These are phyloP conservation scores for Pyrocephalus nanus DNA, from an alignment of 2,797 vertebrate genomes.

Conservation along the genomic window DNA sequence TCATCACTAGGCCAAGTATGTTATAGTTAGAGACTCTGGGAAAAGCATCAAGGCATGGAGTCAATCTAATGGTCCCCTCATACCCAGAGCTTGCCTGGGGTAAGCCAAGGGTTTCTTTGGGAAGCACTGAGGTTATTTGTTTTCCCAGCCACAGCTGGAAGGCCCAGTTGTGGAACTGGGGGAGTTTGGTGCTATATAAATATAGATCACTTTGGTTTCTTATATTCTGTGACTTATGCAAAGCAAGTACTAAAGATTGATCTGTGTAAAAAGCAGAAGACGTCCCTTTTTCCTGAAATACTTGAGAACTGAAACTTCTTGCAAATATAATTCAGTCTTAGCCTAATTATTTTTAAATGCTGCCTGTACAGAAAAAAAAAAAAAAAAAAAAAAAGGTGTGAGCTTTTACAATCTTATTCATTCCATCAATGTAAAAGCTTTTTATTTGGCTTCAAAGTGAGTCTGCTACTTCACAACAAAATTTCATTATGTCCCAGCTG, in stretches of 20 bases:
- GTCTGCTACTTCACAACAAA: slow-evolving; percentile 75
- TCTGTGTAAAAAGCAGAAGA: background rate
- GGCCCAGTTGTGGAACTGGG: rapidly evolving
- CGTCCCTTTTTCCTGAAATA: background rate
- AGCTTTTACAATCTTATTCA: slow-evolving; percentile 66
- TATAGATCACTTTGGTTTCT: background rate
- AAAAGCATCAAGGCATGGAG: background rate
- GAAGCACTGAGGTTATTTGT: background rate
- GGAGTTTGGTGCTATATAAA: background rate
- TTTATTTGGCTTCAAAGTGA: slow-evolving; percentile 76
- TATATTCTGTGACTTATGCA: background rate
- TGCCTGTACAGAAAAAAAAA: background rate
- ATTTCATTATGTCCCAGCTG: slow-evolving; percentile 77
- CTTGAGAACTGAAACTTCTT: slow-evolving; percentile 24
- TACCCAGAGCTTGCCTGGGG: background rate
- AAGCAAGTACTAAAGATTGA: background rate
- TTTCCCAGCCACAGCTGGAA: background rate
- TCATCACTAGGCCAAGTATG: background rate
- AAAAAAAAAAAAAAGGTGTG: slow-evolving; percentile 31
- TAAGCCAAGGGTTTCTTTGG: background rate
- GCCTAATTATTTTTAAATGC: slow-evolving; percentile 24
- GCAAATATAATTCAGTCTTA: slow-evolving; percentile 32
- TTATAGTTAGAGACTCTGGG: background rate
- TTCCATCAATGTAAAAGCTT: slow-evolving; percentile 65
- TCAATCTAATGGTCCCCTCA: background rate